A percentile compares a stretch with the other conserved stretches of the same genome.
Evolutionary conservation across 2,888 invertebrate species (phyloP).

Genomic region (Spilarctia lutea): DNA sequence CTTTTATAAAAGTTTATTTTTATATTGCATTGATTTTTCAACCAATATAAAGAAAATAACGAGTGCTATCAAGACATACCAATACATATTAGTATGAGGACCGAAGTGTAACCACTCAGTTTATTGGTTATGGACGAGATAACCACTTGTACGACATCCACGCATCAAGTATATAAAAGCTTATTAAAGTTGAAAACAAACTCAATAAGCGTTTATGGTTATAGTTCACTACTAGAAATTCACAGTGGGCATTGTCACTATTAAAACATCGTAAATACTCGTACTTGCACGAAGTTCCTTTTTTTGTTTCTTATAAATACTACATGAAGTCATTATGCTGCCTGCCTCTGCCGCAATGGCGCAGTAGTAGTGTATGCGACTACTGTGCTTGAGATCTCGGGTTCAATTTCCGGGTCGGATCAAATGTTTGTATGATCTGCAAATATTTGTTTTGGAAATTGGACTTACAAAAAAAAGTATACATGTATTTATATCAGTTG

Average conservation of each 20-base stretch:
- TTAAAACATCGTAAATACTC: background rate
- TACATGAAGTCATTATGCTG: background rate
- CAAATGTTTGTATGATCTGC: too few relatives aligned
- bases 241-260: background rate
- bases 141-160: background rate
- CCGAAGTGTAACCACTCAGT: background rate
- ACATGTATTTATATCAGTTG: too few relatives aligned
- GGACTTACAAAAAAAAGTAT: too few relatives aligned
- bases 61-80: background rate
- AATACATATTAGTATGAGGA: background rate
- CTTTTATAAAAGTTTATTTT: background rate
- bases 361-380: too few relatives aligned
- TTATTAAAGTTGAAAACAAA: background rate
- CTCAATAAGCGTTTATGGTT: background rate
- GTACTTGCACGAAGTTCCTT: background rate
- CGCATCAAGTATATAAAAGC: background rate
- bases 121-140: background rate
- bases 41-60: background rate
- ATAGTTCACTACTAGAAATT: background rate
- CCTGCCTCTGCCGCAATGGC: too few relatives aligned
- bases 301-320: background rate
- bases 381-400: too few relatives aligned
- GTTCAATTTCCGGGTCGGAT: too few relatives aligned
- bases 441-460: too few relatives aligned
- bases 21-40: background rate